Evolutionary conservation across 2,113 vertebrate species (phyloP).

Genomic region (Chamaea fasciata): DNA sequence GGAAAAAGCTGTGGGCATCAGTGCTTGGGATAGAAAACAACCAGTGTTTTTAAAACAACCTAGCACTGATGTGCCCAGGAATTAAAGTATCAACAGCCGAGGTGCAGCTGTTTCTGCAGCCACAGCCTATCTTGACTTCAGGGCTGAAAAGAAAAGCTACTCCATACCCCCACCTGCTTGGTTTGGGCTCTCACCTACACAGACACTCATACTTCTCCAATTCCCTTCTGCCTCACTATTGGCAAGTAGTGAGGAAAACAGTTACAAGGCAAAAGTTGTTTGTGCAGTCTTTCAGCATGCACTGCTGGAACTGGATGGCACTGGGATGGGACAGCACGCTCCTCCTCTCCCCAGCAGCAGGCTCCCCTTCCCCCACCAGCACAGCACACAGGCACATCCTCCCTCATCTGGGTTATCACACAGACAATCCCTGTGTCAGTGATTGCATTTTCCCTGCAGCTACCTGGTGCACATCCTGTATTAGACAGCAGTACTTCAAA

Average conservation of each 20-base stretch:
- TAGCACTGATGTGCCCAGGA: background rate
- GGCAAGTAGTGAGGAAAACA: background rate
- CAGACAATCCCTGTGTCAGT: fast-evolving
- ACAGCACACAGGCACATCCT: fast-evolving
- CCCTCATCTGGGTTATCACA: background rate
- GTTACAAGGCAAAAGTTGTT: background rate
- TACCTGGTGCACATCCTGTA: background rate
- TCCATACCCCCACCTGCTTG: background rate
- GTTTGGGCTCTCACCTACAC: background rate
- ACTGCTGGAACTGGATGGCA: background rate
- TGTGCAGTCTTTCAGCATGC: background rate
- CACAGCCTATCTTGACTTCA: background rate
- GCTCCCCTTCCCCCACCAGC: background rate
- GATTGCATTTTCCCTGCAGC: background rate
- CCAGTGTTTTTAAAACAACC: background rate
- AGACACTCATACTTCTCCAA: background rate
- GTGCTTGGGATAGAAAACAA: background rate
- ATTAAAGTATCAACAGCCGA: background rate
- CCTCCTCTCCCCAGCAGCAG: fast-evolving
- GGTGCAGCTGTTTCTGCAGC: background rate
- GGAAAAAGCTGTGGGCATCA: background rate
- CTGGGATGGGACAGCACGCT: background rate
- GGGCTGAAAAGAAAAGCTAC: background rate
- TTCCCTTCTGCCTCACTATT: background rate
- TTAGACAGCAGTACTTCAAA: background rate